A percentile compares a stretch with the other conserved stretches of the same genome.
Evolutionary conservation across 2,797 vertebrate genomes (phyloP).

Genomic region (Siniperca obscura): DNA sequence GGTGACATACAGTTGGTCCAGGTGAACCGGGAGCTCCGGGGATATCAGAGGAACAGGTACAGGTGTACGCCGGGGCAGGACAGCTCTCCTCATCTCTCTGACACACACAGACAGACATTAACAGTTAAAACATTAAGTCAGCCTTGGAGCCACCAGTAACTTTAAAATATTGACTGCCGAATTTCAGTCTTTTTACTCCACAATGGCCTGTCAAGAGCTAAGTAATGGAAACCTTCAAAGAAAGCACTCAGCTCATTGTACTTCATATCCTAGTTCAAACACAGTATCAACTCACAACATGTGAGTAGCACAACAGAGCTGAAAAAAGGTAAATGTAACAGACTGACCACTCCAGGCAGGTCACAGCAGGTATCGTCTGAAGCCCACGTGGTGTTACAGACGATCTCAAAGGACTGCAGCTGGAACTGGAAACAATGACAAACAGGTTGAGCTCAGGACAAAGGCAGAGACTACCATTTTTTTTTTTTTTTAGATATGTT

Average conservation of each 20-base stretch:
- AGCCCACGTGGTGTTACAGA: constrained; percentile 90
- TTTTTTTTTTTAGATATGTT: neutral
- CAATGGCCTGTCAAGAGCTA: neutral
- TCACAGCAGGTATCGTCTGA: constrained; percentile 92
- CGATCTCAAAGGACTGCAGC: constrained; percentile 90
- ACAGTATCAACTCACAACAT: neutral
- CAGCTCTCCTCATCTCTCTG: constrained; percentile 92
- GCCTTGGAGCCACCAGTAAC: neutral
- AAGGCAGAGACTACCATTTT: neutral
- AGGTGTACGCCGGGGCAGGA: constrained; percentile 84
- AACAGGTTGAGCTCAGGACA: neutral
- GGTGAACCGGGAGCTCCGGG: constrained; percentile 88
- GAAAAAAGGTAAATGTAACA: neutral
- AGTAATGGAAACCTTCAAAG: neutral
- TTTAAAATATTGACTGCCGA: too few species aligned
- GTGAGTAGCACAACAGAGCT: neutral
- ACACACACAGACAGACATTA: constrained; percentile 37
- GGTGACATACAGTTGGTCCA: constrained; percentile 87
- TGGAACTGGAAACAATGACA: constrained; percentile 85
- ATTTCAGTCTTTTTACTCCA: neutral
- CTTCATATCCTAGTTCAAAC: neutral
- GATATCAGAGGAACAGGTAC: constrained; percentile 86
- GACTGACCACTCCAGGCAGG: constrained; percentile 89
- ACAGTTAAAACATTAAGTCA: neutral
- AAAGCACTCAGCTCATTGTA: neutral